Evolutionary conservation across 2,113 vertebrate species (phyloP).

Genomic region (Coptodon bakossiorum): DNA sequence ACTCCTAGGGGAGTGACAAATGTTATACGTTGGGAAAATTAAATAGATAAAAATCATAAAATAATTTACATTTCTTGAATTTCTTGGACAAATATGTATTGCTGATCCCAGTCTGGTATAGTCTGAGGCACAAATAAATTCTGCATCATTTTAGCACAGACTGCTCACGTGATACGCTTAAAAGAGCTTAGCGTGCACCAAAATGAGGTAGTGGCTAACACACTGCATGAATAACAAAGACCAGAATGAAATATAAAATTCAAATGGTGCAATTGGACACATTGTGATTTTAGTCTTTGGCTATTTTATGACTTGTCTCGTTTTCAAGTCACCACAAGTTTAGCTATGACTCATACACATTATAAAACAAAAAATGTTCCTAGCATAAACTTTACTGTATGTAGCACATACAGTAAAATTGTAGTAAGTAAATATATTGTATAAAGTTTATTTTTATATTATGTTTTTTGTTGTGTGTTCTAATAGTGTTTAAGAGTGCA

Average conservation of each 20-base stretch:
- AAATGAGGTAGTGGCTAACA: neutral
- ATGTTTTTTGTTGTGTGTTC: neutral
- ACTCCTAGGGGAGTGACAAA: neutral
- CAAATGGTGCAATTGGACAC: neutral
- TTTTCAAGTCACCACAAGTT: neutral
- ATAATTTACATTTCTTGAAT: neutral
- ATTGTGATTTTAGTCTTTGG: neutral
- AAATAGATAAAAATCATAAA: neutral
- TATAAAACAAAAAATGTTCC: neutral
- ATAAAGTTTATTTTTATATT: neutral
- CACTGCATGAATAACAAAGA: neutral
- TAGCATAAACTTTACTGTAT: neutral
- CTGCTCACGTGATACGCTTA: rapidly evolving
- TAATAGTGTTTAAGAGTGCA: neutral
- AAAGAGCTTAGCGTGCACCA: neutral
- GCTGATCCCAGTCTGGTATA: neutral
- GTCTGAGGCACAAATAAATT: neutral
- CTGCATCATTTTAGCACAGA: neutral
- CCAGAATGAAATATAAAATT: neutral
- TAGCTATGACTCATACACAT: neutral
- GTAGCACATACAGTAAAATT: neutral
- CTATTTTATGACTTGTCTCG: neutral
- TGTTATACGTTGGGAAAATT: neutral
- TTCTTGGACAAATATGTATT: neutral
- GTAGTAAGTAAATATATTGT: neutral